A percentile compares a stretch with the other conserved stretches of the same genome.
Conservation (phyloP, 2,113 vertebrate genomes). For the Azemiops feae region DNA sequence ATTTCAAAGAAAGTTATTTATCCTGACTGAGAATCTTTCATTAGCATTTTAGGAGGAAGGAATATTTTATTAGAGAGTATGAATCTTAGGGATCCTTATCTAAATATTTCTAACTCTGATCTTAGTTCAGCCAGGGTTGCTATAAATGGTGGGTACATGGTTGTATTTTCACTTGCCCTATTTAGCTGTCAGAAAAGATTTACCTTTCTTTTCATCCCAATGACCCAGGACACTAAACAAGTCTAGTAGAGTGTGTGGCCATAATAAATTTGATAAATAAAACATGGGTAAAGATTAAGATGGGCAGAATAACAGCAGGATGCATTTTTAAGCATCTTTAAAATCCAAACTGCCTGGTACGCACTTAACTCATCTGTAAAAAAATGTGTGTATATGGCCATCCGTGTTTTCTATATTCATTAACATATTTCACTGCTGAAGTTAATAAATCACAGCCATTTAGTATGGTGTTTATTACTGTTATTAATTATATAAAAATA, state of each 20-base stretch:
- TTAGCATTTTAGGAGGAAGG: background rate
- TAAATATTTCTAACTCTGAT: background rate
- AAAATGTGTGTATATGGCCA: background rate
- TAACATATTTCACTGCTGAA: background rate
- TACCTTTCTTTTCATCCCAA: background rate
- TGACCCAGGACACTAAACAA: background rate
- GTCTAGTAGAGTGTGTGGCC: background rate
- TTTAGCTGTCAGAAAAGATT: background rate
- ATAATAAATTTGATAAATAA: background rate
- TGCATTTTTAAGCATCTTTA: background rate
- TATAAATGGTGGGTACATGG: background rate
- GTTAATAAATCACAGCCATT: background rate
- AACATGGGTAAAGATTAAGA: background rate
- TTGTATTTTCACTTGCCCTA: background rate
- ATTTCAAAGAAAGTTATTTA: background rate
- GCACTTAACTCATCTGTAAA: background rate
- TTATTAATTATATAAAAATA: background rate
- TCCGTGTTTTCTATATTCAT: background rate
- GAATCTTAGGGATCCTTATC: background rate
- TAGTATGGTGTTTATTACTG: background rate
- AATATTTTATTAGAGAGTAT: background rate
- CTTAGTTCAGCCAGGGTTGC: background rate
- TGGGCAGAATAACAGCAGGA: background rate
- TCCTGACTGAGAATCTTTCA: background rate
- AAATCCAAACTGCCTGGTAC: background rate